Conservation (phyloP, 1,140 invertebrate species). For the Drosophila nebulosa region DNA sequence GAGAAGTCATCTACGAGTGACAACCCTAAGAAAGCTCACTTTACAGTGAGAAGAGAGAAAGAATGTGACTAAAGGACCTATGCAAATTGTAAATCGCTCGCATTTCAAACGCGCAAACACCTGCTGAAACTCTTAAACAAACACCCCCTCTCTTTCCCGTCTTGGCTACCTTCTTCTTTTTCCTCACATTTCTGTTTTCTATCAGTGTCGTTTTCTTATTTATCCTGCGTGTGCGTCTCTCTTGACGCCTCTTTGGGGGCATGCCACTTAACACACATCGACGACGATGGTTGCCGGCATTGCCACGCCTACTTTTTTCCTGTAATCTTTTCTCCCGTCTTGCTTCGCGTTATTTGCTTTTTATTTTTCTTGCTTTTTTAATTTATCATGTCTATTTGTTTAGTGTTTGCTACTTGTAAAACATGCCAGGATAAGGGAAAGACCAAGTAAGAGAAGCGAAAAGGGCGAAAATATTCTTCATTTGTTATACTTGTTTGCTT, state of each 20-base stretch:
- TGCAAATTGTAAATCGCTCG: slow-evolving; percentile 61
- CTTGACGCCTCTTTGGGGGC: slow-evolving; percentile 60
- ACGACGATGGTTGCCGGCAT: slow-evolving; percentile 27
- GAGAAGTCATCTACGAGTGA: background rate
- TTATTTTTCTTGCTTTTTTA: slow-evolving; percentile 63
- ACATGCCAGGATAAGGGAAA: slow-evolving; percentile 19
- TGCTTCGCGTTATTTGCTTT: slow-evolving; percentile 51
- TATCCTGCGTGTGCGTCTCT: slow-evolving; percentile 58
- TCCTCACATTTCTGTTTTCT: slow-evolving; percentile 27
- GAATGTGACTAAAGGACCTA: slow-evolving; percentile 15
- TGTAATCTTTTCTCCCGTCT: slow-evolving; percentile 51
- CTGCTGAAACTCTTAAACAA: slow-evolving; percentile 52
- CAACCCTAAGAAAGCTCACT: slow-evolving; percentile 32
- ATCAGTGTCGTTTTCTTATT: slow-evolving; percentile 77
- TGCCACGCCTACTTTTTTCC: slow-evolving; percentile 41
- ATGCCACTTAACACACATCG: slow-evolving; percentile 72
- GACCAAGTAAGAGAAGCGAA: background rate
- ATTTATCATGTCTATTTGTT: slow-evolving; percentile 79
- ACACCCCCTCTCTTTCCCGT: slow-evolving; percentile 10
- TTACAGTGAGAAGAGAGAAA: background rate
- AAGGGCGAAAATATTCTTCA: slow-evolving; percentile 31
- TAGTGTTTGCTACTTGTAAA: slow-evolving; percentile 57
- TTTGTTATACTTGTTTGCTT: slow-evolving; percentile 73
- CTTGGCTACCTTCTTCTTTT: background rate
- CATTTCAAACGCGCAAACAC: slow-evolving; percentile 59